These are phyloP conservation scores for Amaurobius ferox DNA, from an alignment of 2,888 invertebrate genomes.

Conservation along the genomic window DNA sequence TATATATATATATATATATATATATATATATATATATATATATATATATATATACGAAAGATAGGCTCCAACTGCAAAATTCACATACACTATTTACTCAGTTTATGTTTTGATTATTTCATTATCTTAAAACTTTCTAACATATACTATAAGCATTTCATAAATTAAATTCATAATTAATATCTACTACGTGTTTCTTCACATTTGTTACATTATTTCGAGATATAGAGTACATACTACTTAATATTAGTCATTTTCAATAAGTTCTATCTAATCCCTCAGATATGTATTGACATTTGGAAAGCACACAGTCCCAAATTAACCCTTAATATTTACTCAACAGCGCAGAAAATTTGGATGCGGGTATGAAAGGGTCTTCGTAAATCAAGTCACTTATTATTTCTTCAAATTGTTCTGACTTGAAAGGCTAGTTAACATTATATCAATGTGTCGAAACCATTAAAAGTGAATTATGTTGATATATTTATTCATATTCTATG, in stretches of 20 bases:
- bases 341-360: not conserved
- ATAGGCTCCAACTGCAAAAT: too few species aligned
- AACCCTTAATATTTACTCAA: conserved; percentile 9
- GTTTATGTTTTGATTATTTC: too few species aligned
- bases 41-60: too few species aligned
- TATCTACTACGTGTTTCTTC: not conserved
- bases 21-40: too few species aligned
- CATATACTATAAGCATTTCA: too few species aligned
- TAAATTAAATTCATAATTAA: too few species aligned
- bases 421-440: not conserved
- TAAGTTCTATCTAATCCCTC: not conserved
- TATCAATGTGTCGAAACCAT: too few species aligned
- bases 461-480: too few species aligned
- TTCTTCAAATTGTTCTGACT: not conserved
- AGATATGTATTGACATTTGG: not conserved
- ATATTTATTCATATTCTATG: too few species aligned
- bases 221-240: not conserved
- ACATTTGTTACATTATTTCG: not conserved
- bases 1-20: too few species aligned
- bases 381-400: not conserved
- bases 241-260: conserved; percentile 13
- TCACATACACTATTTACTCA: too few species aligned
- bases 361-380: not conserved
- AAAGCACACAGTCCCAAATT: not conserved
- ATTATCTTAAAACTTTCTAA: too few species aligned